Evolutionary conservation across 2,888 invertebrate species (phyloP).

Genomic region (Scaptomyza reducta): DNA sequence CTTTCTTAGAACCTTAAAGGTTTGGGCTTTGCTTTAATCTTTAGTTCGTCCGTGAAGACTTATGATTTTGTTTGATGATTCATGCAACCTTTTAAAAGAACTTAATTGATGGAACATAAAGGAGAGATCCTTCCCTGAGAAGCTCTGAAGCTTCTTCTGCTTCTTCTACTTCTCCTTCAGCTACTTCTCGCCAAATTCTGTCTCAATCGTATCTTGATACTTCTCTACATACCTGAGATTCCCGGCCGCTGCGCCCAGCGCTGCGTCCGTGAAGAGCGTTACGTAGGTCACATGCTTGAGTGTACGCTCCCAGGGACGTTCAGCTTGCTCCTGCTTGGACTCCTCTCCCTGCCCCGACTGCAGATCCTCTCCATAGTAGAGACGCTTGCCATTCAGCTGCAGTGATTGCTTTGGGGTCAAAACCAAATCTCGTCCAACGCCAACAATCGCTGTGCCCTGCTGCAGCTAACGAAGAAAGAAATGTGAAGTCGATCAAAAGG

Average conservation of each 20-base stretch:
- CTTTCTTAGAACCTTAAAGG: too few species aligned
- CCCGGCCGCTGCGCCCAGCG: slow-evolving; percentile 67
- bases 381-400: slow-evolving; percentile 79
- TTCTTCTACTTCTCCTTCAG: background rate
- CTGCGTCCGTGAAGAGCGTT: slow-evolving; percentile 85
- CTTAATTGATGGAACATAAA: too few species aligned
- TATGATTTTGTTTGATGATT: too few species aligned
- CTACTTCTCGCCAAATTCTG: background rate
- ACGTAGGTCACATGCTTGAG: slow-evolving; percentile 88
- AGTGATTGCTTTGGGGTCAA: slow-evolving; percentile 81
- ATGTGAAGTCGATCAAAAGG: too few species aligned
- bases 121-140: too few species aligned
- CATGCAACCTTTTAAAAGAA: too few species aligned
- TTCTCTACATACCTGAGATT: slow-evolving; percentile 76
- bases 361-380: slow-evolving; percentile 77
- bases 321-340: background rate
- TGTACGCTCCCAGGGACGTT: slow-evolving; percentile 87
- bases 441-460: slow-evolving; percentile 62
- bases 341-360: slow-evolving; percentile 4
- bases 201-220: background rate
- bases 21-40: too few species aligned
- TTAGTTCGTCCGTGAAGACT: too few species aligned
- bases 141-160: background rate
- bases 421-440: slow-evolving; percentile 80
- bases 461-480: slow-evolving; percentile 37